A percentile compares a stretch with the other conserved stretches of the same genome.
phyloP scores from a whole-genome alignment of 2,113 vertebrate genomes.

The Corythornis madagascariensis region DNA sequence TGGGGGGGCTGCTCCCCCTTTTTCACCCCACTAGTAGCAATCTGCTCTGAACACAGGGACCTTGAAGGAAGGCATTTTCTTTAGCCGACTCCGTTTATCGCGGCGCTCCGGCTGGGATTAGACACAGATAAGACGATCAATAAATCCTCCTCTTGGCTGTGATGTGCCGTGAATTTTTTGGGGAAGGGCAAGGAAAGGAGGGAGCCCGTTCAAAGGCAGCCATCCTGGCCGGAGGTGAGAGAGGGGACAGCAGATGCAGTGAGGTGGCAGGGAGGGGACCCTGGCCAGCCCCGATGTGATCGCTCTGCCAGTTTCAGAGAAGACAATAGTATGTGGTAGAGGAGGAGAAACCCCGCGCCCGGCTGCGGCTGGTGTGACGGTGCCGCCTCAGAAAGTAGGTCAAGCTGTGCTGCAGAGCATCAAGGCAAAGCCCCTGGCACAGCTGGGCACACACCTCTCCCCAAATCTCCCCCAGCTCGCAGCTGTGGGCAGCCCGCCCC shows the following conservation, averaged over 20 bases:
- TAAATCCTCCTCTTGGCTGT: conserved; percentile 42
- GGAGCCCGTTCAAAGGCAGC: background rate
- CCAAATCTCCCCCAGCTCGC: background rate
- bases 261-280: background rate
- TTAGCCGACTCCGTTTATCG: background rate
- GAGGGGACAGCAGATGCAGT: background rate
- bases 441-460: background rate
- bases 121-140: conserved; percentile 53
- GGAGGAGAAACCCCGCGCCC: background rate
- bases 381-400: conserved; percentile 53
- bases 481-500: background rate
- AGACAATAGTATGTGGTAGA: background rate
- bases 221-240: background rate
- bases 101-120: conserved; percentile 23
- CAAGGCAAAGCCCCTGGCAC: background rate
- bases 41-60: background rate
- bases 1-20: background rate
- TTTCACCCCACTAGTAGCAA: background rate
- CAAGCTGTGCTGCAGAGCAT: conserved; percentile 37
- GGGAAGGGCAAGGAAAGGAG: background rate
- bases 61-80: conserved; percentile 22
- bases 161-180: conserved; percentile 22
- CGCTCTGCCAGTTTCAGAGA: background rate
- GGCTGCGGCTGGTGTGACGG: conserved; percentile 4
- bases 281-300: background rate